phyloP scores from a whole-genome alignment of 2,888 invertebrate species.

The Anthophora plumipes region DNA sequence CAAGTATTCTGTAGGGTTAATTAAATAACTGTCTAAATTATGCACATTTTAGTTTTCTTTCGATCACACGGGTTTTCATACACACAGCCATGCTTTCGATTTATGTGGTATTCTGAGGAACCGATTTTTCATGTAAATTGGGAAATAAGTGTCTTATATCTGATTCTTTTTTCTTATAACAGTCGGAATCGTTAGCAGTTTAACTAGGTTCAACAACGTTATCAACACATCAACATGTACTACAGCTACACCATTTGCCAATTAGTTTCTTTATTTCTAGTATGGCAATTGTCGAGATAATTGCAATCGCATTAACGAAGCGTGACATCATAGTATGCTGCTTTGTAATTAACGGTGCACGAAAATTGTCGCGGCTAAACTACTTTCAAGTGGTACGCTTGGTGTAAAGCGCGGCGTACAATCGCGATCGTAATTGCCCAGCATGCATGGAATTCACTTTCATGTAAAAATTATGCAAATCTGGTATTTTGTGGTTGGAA shows the following conservation, averaged over 20 bases:
- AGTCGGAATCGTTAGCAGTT: not conserved
- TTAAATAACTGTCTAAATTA: too few relatives aligned
- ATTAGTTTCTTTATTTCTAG: constrained; percentile 19
- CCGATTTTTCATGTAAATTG: too few relatives aligned
- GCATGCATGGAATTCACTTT: constrained; percentile 6
- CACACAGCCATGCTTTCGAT: too few relatives aligned
- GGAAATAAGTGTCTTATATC: too few relatives aligned
- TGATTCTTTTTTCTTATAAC: not conserved
- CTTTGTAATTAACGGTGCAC: constrained; percentile 37
- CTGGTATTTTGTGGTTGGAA: not conserved
- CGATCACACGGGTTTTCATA: too few relatives aligned
- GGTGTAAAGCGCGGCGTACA: not conserved
- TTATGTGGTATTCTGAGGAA: too few relatives aligned
- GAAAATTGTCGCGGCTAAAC: constrained; percentile 42
- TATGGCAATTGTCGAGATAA: constrained; percentile 25
- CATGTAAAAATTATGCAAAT: constrained; percentile 9
- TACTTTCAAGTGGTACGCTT: constrained; percentile 38
- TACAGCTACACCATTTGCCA: not conserved
- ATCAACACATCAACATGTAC: not conserved
- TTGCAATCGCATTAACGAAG: constrained; percentile 35
- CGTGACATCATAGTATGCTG: constrained; percentile 2
- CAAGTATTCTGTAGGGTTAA: too few relatives aligned
- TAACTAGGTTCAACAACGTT: not conserved
- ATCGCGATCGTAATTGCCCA: constrained; percentile 16
- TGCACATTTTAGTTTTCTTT: too few relatives aligned